Evolutionary conservation across 2,797 vertebrate genomes (phyloP).

Genomic region (Hypotaenidia philippensis): DNA sequence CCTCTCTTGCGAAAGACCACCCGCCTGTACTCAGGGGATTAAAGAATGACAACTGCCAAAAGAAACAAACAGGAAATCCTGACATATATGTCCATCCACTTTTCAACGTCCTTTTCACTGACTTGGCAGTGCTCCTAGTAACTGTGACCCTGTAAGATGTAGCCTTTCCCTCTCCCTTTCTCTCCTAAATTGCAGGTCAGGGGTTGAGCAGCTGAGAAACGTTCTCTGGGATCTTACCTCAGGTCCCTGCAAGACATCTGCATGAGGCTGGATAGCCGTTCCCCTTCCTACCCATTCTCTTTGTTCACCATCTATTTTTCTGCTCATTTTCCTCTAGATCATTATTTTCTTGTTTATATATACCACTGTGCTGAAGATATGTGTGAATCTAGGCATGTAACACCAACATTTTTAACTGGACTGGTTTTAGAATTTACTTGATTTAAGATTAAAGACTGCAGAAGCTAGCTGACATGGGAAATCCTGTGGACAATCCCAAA

Average conservation of each 20-base stretch:
- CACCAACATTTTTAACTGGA: neutral
- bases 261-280: neutral
- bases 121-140: neutral
- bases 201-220: neutral
- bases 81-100: neutral
- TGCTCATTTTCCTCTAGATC: neutral
- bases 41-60: neutral
- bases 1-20: neutral
- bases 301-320: neutral
- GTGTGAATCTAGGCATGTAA: neutral
- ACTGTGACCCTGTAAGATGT: neutral
- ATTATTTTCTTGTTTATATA: neutral
- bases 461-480: neutral
- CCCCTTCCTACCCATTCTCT: neutral
- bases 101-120: neutral
- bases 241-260: neutral
- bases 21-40: neutral
- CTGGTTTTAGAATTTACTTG: neutral
- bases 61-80: conserved; percentile 18
- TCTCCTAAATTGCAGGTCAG: neutral
- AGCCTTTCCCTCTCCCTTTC: neutral
- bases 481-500: neutral
- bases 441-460: neutral
- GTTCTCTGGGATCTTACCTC: neutral
- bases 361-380: rapidly evolving